A percentile compares a stretch with the other conserved stretches of the same genome.
phyloP scores from a whole-genome alignment of 2,797 vertebrate species.

The Chiloscyllium punctatum region DNA sequence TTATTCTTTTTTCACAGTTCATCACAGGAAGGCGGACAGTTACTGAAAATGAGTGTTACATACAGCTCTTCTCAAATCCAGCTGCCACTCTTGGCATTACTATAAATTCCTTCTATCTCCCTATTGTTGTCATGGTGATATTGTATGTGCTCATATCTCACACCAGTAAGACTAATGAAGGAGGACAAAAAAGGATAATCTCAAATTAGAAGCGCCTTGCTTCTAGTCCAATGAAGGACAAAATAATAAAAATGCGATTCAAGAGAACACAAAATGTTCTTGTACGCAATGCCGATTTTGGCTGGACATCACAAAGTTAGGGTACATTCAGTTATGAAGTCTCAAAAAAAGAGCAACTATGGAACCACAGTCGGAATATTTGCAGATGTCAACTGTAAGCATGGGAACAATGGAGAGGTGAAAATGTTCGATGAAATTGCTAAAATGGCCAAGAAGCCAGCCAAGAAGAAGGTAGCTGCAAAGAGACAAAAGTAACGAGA shows the following conservation, averaged over 20 bases:
- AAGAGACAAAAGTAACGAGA: conserved; percentile 96
- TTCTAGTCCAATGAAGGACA: conserved; percentile 68
- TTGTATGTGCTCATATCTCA: conserved; percentile 93
- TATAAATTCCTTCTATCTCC: conserved; percentile 94
- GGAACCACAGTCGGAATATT: conserved; percentile 81
- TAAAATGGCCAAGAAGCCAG: conserved; percentile 94
- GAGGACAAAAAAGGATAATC: conserved; percentile 77
- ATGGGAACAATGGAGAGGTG: conserved; percentile 64
- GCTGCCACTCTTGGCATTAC: conserved; percentile 95
- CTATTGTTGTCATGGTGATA: conserved; percentile 91
- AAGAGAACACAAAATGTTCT: conserved; percentile 45
- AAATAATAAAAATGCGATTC: conserved; percentile 63
- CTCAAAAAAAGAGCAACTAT: conserved; percentile 76
- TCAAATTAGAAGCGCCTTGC: conserved; percentile 70
- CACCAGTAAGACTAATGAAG: conserved; percentile 92
- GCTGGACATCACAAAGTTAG: conserved; percentile 81
- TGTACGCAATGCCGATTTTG: conserved; percentile 57
- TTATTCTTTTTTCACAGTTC: conserved; percentile 98
- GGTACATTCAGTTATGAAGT: conserved; percentile 85
- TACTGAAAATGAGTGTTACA: conserved; percentile 85
- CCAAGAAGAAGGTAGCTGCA: conserved; percentile 79
- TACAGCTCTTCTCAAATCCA: conserved; percentile 95
- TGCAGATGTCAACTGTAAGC: conserved; percentile 63
- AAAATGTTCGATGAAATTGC: conserved; percentile 85
- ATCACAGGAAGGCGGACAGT: conserved; percentile 94